Evolutionary conservation across 2,113 vertebrate genomes (phyloP).

Genomic region (Oreochromis tanganicae): DNA sequence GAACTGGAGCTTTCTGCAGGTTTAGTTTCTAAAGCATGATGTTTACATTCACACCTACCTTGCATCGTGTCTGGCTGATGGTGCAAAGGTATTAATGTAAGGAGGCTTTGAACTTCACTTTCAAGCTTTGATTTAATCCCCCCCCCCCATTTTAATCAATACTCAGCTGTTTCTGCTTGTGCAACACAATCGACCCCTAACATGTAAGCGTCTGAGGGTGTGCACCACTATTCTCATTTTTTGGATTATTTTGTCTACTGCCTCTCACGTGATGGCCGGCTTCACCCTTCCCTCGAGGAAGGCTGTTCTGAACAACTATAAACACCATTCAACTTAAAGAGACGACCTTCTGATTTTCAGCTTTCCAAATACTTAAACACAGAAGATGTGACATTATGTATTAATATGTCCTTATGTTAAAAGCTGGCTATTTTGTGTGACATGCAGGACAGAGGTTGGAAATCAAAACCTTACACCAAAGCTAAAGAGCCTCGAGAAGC

Average conservation of each 20-base stretch:
- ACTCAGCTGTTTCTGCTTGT: background rate
- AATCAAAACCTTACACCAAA: background rate
- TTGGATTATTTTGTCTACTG: background rate
- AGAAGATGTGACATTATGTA: background rate
- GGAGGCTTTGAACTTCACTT: background rate
- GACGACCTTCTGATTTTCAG: background rate
- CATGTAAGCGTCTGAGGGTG: background rate
- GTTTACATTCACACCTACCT: background rate
- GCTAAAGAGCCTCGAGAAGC: background rate
- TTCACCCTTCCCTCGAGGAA: background rate
- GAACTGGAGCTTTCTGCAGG: background rate
- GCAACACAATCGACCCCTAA: background rate
- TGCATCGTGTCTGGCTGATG: background rate
- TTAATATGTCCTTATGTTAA: background rate
- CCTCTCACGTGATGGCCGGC: background rate
- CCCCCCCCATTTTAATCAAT: background rate
- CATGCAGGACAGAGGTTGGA: background rate
- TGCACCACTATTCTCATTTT: background rate
- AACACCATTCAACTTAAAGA: background rate
- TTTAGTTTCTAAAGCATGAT: background rate
- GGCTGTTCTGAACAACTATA: background rate
- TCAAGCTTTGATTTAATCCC: accelerated
- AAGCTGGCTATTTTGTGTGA: background rate
- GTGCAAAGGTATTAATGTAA: background rate
- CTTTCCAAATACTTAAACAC: background rate